phyloP scores from a whole-genome alignment of 1,140 invertebrate genomes.

The Leguminivora glycinivorella region DNA sequence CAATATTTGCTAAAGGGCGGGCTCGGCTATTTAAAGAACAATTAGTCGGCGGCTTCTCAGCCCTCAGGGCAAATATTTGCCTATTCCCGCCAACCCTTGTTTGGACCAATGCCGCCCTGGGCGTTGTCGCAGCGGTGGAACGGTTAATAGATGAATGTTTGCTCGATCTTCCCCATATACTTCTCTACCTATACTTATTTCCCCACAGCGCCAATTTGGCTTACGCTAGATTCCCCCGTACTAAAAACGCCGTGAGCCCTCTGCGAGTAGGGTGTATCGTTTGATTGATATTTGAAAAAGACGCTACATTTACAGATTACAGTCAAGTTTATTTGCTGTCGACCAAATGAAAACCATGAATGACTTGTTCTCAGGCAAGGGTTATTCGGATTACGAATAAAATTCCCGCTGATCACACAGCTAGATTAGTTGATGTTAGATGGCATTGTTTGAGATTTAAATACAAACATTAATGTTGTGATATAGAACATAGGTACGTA shows the following conservation, averaged over 20 bases:
- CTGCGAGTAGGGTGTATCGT: too few relatives aligned
- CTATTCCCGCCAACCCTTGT: slow-evolving; percentile 74
- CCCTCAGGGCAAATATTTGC: slow-evolving; percentile 74
- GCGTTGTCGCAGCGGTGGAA: slow-evolving; percentile 51
- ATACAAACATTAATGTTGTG: too few relatives aligned
- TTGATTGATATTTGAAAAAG: too few relatives aligned
- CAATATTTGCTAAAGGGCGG: slow-evolving; percentile 68
- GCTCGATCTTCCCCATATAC: slow-evolving; percentile 62
- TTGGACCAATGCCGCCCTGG: slow-evolving; percentile 63
- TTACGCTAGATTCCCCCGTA: not conserved
- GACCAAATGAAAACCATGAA: too few relatives aligned
- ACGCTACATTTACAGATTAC: too few relatives aligned
- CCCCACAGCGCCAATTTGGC: slow-evolving; percentile 50
- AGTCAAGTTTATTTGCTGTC: too few relatives aligned
- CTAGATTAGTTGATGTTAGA: not conserved
- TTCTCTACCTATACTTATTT: slow-evolving; percentile 40
- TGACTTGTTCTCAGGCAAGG: slow-evolving; percentile 32
- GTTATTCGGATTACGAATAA: slow-evolving; percentile 25
- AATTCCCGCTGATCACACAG: not conserved
- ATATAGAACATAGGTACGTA: too few relatives aligned
- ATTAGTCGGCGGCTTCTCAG: slow-evolving; percentile 74
- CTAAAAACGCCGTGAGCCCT: slow-evolving; percentile 32
- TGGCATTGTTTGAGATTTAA: too few relatives aligned
- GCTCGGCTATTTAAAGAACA: slow-evolving; percentile 75
- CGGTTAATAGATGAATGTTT: slow-evolving; percentile 70